Conservation (phyloP, 2,113 vertebrate species). For the Scartelaos histophorus region DNA sequence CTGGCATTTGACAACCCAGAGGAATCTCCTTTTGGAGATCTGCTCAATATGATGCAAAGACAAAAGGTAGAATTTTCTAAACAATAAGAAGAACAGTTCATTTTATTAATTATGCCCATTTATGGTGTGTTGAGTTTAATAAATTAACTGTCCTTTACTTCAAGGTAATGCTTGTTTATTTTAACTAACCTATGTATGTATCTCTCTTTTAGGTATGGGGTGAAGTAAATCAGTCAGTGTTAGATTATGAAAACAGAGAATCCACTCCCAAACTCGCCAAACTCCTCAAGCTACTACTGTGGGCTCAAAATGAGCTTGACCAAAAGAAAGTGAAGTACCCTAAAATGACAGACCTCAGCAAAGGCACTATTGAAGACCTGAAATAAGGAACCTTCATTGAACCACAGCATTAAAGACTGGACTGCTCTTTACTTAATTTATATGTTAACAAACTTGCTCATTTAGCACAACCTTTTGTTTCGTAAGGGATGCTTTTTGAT, state of each 20-base stretch:
- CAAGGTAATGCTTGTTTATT: neutral
- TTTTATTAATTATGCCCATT: neutral
- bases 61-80: constrained; percentile 84
- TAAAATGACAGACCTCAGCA: constrained; percentile 99
- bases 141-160: neutral
- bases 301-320: constrained; percentile 99
- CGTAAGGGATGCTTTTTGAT: constrained; percentile 73
- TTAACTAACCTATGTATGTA: constrained; percentile 17
- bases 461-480: constrained; percentile 68
- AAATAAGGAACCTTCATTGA: constrained; percentile 81
- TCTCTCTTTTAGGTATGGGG: constrained; percentile 89
- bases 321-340: constrained; percentile 99
- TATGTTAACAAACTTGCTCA: constrained; percentile 72
- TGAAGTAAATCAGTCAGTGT: constrained; percentile 96
- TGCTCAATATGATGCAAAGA: constrained; percentile 97
- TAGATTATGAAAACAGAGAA: constrained; percentile 92
- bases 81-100: neutral
- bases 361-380: constrained; percentile 95
- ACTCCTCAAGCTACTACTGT: constrained; percentile 94
- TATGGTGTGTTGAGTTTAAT: neutral
- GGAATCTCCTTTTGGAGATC: constrained; percentile 94
- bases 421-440: constrained; percentile 76
- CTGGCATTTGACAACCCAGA: constrained; percentile 96
- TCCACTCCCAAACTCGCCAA: constrained; percentile 97
- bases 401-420: constrained; percentile 57